phyloP scores from a whole-genome alignment of 2,888 invertebrate species.

The Ferrisia virgata region DNA sequence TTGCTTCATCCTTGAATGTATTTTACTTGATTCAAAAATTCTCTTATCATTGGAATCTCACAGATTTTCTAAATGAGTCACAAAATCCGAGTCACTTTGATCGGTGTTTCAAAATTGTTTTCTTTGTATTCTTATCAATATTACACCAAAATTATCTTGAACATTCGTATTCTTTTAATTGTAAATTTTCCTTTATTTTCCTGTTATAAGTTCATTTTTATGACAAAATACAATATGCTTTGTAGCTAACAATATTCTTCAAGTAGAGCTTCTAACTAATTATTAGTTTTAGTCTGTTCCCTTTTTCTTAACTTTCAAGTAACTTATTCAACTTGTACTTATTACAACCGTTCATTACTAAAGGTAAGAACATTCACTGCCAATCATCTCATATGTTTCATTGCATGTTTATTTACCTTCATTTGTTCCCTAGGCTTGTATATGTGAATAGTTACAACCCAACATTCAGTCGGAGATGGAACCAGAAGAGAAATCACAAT shows the following conservation, averaged over 20 bases:
- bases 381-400: neutral
- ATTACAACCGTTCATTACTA: neutral
- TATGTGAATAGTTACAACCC: neutral
- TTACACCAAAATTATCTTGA: neutral
- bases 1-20: neutral
- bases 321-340: neutral
- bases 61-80: neutral
- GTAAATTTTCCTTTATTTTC: neutral
- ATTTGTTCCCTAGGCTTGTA: neutral
- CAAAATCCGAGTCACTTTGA: neutral
- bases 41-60: neutral
- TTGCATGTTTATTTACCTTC: neutral
- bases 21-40: neutral
- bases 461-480: neutral
- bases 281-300: neutral
- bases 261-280: neutral
- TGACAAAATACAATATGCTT: neutral
- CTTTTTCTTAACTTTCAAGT: neutral
- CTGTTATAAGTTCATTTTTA: neutral
- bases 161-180: neutral
- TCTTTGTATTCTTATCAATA: conserved; percentile 8
- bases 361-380: neutral
- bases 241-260: neutral
- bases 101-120: neutral
- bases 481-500: conserved; percentile 18